A percentile compares a stretch with the other conserved stretches of the same genome.
These are phyloP conservation scores for Sebastes fasciatus DNA, from an alignment of 2,113 vertebrate genomes.

Conservation along the genomic window DNA sequence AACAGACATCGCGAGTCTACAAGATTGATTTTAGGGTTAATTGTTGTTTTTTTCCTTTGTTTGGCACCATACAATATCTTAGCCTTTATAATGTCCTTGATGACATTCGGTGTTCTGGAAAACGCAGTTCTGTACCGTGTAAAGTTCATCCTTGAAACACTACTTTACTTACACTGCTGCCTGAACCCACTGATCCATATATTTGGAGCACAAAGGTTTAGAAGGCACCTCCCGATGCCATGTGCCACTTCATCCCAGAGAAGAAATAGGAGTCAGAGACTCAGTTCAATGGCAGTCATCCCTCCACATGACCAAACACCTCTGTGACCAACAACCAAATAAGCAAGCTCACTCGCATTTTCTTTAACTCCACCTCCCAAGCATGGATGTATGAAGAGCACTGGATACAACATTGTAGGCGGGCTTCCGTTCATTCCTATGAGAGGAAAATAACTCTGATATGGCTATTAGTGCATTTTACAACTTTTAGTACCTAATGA, in stretches of 20 bases:
- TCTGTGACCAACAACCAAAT: background rate
- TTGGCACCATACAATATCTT: background rate
- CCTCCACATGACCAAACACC: background rate
- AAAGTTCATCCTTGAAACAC: constrained; percentile 56
- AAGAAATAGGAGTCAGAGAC: background rate
- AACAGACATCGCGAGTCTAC: background rate
- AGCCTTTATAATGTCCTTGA: background rate
- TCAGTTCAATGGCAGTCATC: background rate
- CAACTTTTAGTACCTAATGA: no score
- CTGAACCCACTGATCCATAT: constrained; percentile 81
- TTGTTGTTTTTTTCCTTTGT: background rate
- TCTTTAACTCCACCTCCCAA: no score
- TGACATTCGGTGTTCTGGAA: background rate
- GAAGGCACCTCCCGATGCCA: constrained; percentile 56
- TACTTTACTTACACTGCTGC: constrained; percentile 80
- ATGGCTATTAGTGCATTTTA: no score
- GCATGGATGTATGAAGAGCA: no score
- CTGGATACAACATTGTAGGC: no score
- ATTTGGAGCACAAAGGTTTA: constrained; percentile 79
- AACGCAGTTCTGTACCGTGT: constrained; percentile 22
- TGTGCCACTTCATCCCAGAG: background rate
- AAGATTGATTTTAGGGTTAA: background rate
- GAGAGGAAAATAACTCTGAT: no score
- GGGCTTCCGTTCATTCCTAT: no score
- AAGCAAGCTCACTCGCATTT: background rate